These are phyloP conservation scores for Entomyzon cyanotis DNA, from an alignment of 2,113 vertebrate genomes.

Conservation along the genomic window DNA sequence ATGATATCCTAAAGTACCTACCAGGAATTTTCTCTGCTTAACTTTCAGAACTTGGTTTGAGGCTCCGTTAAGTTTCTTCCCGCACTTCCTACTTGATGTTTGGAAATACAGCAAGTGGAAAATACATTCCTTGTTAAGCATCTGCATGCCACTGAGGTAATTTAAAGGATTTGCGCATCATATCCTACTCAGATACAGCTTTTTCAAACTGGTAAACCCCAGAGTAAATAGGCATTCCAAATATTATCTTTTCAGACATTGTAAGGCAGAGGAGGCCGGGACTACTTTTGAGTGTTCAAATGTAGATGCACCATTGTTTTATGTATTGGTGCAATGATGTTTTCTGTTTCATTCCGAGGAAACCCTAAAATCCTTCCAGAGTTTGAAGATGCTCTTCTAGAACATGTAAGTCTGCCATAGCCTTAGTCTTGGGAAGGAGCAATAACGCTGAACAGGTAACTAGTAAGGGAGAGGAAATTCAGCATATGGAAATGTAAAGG, in stretches of 20 bases:
- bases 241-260: background rate
- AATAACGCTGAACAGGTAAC: background rate
- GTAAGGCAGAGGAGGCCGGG: background rate
- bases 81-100: background rate
- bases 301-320: background rate
- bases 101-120: background rate
- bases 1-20: accelerated
- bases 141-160: background rate
- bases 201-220: background rate
- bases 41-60: background rate
- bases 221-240: background rate
- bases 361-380: background rate
- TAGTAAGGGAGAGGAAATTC: background rate
- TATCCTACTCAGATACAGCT: background rate
- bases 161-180: background rate
- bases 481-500: background rate
- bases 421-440: background rate
- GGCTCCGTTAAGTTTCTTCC: background rate
- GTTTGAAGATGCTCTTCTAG: background rate
- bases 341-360: background rate
- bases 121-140: background rate
- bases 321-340: background rate
- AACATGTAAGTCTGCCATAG: background rate
- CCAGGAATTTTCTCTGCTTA: background rate
- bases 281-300: background rate